Base-by-base conservation (phyloP, 2,888 invertebrate genomes). In the Serrognathus titanus region DNA sequence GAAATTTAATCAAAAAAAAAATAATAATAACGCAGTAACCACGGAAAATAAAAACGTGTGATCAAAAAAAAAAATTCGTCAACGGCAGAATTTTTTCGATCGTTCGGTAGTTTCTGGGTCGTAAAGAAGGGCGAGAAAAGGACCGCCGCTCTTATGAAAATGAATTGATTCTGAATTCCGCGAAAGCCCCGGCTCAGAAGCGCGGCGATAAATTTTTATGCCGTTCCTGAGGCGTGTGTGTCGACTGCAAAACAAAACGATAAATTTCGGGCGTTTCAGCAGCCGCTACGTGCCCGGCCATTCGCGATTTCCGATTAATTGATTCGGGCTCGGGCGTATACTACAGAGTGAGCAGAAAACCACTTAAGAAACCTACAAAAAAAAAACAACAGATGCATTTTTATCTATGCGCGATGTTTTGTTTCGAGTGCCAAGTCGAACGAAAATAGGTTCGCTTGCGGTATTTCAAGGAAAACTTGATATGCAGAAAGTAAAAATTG, bases 171-270 rank as follows among this genome's bases (percentile, higher is more conserved):
- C 31, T 36, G 11, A 53, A 65, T 64, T 63, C 56, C 54, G 39
- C 56, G 59, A 59, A 57, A 55, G 60, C 57, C 55, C 59, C 58
- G 56, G 51, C 55, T 63, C 51, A 59, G 60, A 68, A 62, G 62
- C 39, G 51, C 36, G 35, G 63, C 61, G 65, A 69, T 71, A 71
- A 69, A 71, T 71, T 71, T 69, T 69, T 70, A 69, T 68, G 64
- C 66, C 57, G 68, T 66, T 65, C 58, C 58, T 58, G 55, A 54
- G 62, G 66, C 51, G 63, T 69, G 66, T 68, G 66, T 60, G 61
- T 62, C 56, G 68, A 65, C 64, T 70, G 55, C 64, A 67, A 68
- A 68, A 68, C 66, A 65, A 63, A 59, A 57, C 63, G 56, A 66
- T 67, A 66, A 68, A 69, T 69, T 68, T 65, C 51, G 11, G 40